phyloP scores from a whole-genome alignment of 2,888 invertebrate genomes.

The Cyrtodaria siliqua region DNA sequence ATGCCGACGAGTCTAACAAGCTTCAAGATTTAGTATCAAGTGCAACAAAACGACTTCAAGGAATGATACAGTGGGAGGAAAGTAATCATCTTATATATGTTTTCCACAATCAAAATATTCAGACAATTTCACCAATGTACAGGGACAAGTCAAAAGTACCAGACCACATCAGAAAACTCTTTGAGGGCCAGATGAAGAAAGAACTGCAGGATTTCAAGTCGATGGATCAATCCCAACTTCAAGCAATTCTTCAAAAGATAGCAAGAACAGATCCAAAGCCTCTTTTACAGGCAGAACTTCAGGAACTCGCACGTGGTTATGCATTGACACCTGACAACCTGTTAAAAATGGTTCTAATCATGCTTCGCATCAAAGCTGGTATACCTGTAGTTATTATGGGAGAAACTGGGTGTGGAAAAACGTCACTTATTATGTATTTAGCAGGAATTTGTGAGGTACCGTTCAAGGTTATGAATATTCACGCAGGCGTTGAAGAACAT shows the following conservation, averaged over 20 bases:
- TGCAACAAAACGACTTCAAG: conserved; percentile 43
- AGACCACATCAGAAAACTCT: conserved; percentile 49
- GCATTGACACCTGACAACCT: conserved; percentile 74
- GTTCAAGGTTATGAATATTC: conserved; percentile 68
- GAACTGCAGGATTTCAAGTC: conserved; percentile 41
- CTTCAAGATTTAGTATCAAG: not conserved
- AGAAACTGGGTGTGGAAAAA: conserved; percentile 79
- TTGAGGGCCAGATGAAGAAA: conserved; percentile 69
- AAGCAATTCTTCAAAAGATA: conserved; percentile 50
- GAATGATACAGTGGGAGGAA: conserved; percentile 74
- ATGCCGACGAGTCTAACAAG: not conserved
- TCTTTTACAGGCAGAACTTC: conserved; percentile 11
- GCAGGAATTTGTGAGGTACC: conserved; percentile 62
- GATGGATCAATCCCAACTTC: conserved; percentile 45
- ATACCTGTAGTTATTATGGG: conserved; percentile 76
- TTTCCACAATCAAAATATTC: conserved; percentile 68
- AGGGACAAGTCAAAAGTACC: conserved; percentile 57
- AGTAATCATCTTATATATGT: conserved; percentile 70
- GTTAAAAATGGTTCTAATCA: conserved; percentile 72
- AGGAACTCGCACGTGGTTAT: conserved; percentile 52
- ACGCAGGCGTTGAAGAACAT: conserved; percentile 66
- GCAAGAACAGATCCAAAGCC: conserved; percentile 41
- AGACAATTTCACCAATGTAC: conserved; percentile 67
- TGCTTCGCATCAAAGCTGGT: conserved; percentile 62
- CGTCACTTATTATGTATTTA: conserved; percentile 70